Evolutionary conservation across 1,140 invertebrate genomes (phyloP), one percentile per base, ranked within the genome.

Genomic region (Rhyacophila brunnea): DNA sequence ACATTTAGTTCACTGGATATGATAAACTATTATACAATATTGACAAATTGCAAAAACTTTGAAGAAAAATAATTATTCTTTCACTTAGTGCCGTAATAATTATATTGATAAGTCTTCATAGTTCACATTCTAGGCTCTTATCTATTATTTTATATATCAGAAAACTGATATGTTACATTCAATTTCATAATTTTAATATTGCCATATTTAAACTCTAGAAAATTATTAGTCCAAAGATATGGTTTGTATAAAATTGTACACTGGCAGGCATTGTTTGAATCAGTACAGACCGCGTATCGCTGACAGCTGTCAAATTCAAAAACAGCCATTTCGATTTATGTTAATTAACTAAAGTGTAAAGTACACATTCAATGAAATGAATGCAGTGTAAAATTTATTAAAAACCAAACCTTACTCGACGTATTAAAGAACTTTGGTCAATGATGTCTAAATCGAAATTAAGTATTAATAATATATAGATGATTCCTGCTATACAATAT

Each of bases 401-500:
- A 5, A 28, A 28, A 9, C 23, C 23, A 9, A 28, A 28, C 23
- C 23, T 28, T 28, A 28, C 58, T 63, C 55, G 56, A 63, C 56
- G 55, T 62, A 55, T 49, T 58, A 63, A 49, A 58, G 52, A 57
- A 63, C 61, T 63, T 63, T 63, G 61, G 61, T 63, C 61, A 59
- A 63, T 44, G 45, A 62, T 42, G 49, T 28, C 60, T 62, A 51
- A 19, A 43, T 28, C 55, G 34, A 50, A 51, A 54, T 6, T 43
- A 43, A 43, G 6, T 5, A 43, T 43, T 15, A 43, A 15, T 15
- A 43, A 43, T 14, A 43, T 15, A 43, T 18, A 28, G 23, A 28
- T 28, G 23, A 28, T 5, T 28, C 23, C 23, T 9, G 23, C 23
- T 9, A 28, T 15, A 43, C 4, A 43, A 18, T 5, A 18, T 5